Conservation (phyloP, 2,797 vertebrate species). For the Pelodytes ibericus region DNA sequence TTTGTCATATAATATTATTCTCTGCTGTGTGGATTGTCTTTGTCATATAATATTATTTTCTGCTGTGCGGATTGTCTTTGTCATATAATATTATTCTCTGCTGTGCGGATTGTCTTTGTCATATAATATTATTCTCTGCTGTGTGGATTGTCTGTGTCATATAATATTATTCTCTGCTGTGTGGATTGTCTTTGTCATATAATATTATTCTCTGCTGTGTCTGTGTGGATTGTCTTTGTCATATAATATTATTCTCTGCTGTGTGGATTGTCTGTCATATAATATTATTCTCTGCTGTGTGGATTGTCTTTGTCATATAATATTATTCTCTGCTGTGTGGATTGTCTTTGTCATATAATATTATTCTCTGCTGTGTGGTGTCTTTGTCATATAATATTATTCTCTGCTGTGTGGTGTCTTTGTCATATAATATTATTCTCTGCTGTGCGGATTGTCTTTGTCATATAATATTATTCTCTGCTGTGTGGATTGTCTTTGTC, state of each 20-base stretch:
- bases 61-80: slow-evolving; percentile 20
- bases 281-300: slow-evolving; percentile 39
- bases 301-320: slow-evolving; percentile 26
- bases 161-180: slow-evolving; percentile 41
- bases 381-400: slow-evolving; percentile 37
- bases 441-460: slow-evolving; percentile 20
- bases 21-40: slow-evolving; percentile 24
- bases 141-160: slow-evolving; percentile 15
- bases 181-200: slow-evolving; percentile 19
- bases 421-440: slow-evolving; percentile 38
- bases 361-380: slow-evolving; percentile 28
- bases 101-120: slow-evolving; percentile 14
- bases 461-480: slow-evolving; percentile 42
- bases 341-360: slow-evolving; percentile 32
- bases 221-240: slow-evolving; percentile 20
- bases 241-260: slow-evolving; percentile 42
- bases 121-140: slow-evolving; percentile 42
- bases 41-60: slow-evolving; percentile 40
- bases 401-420: slow-evolving; percentile 22
- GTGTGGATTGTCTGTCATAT: slow-evolving; percentile 12
- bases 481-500: slow-evolving; percentile 14
- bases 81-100: slow-evolving; percentile 42
- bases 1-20: slow-evolving; percentile 38
- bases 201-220: slow-evolving; percentile 39
- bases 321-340: slow-evolving; percentile 34